phyloP scores from a whole-genome alignment of 2,888 invertebrate species.

The Anthophora plumipes region DNA sequence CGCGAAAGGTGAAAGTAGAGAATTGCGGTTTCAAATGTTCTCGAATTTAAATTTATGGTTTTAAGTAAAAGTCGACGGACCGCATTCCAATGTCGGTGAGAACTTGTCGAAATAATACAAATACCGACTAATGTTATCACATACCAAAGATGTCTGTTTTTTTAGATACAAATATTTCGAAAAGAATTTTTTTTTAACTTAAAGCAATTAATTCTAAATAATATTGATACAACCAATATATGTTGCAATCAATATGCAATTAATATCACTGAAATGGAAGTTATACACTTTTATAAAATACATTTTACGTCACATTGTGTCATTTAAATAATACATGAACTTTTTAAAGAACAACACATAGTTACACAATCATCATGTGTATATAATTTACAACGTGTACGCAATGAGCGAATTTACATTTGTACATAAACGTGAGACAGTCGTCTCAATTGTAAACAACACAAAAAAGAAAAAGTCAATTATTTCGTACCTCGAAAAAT shows the following conservation, averaged over 20 bases:
- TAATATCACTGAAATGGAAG: background rate
- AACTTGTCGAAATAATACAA: slow-evolving; percentile 14
- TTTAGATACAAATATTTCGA: background rate
- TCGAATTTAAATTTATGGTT: background rate
- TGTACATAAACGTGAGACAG: background rate
- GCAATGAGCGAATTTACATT: background rate
- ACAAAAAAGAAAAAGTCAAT: background rate
- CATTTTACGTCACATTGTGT: background rate
- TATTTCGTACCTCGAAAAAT: background rate
- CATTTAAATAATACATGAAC: slow-evolving; percentile 27
- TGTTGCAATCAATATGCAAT: background rate
- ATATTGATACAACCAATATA: background rate
- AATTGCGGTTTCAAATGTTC: background rate
- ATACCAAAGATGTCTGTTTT: background rate
- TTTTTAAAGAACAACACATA: background rate
- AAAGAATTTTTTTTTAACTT: background rate
- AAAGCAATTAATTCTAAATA: background rate
- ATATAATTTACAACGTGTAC: slow-evolving; percentile 10
- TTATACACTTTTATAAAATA: background rate
- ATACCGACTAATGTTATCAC: background rate
- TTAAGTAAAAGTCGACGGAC: slow-evolving; percentile 36
- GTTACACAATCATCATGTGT: slow-evolving; percentile 24
- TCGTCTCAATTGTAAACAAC: background rate
- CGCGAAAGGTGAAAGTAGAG: background rate
- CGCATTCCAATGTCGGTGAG: slow-evolving; percentile 32